phyloP scores from a whole-genome alignment of 1,140 invertebrate genomes.

The Choristoneura fumiferana region DNA sequence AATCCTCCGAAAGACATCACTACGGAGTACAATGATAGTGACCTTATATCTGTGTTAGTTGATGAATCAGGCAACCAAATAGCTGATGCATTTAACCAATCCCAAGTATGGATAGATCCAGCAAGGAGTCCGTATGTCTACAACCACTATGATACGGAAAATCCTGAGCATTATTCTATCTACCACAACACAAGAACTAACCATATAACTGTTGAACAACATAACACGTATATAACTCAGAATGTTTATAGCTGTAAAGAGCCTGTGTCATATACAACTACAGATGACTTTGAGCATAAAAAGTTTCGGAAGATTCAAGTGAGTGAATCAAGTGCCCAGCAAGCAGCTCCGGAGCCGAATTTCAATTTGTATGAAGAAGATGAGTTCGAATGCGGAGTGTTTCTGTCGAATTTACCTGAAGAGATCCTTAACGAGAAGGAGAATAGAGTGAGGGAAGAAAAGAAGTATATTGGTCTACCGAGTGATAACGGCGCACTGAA shows the following conservation, averaged over 20 bases:
- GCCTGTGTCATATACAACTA: constrained; percentile 35
- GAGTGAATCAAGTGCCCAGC: constrained; percentile 16
- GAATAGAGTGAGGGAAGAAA: constrained; percentile 37
- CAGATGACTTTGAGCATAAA: constrained; percentile 47
- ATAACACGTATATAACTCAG: constrained; percentile 59
- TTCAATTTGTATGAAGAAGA: constrained; percentile 47
- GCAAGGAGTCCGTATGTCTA: constrained; percentile 55
- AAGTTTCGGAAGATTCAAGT: constrained; percentile 40
- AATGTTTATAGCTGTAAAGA: constrained; percentile 61
- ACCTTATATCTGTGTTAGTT: constrained; percentile 29
- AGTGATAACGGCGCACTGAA: constrained; percentile 58
- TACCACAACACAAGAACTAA: constrained; percentile 34
- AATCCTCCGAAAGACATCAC: constrained; percentile 16
- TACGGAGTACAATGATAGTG: constrained; percentile 24
- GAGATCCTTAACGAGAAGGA: constrained; percentile 57
- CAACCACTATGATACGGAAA: constrained; percentile 45
- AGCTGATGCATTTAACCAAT: constrained; percentile 41
- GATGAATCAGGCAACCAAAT: constrained; percentile 35
- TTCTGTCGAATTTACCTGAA: constrained; percentile 48
- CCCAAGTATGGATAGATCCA: constrained; percentile 65
- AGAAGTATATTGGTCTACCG: constrained; percentile 40
- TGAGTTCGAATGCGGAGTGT: constrained; percentile 52
- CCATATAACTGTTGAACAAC: constrained; percentile 55
- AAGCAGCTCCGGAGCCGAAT: constrained; percentile 24
- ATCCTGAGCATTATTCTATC: constrained; percentile 37